Percentiles rank a stretch among this genome's conserved stretches.
Evolutionary conservation across 2,797 vertebrate species (phyloP).

Genomic region (Alosa sapidissima): DNA sequence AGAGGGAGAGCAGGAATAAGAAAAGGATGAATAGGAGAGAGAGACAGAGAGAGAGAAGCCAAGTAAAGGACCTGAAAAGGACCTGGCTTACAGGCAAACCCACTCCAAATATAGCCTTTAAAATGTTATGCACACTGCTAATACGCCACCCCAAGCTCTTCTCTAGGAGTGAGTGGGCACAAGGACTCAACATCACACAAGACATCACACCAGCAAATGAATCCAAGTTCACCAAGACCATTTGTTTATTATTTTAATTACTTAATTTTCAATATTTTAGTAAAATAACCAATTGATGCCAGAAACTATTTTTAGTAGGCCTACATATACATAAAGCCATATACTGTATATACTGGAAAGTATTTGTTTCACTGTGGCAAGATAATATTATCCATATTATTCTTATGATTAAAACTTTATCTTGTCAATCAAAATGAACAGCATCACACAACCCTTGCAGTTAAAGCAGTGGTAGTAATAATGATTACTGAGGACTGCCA

Average conservation of each 20-base stretch:
- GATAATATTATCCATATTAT: too few species aligned
- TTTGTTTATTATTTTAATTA: not conserved
- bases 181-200: not conserved
- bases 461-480: not conserved
- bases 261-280: not conserved
- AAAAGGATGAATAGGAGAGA: not conserved
- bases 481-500: not conserved
- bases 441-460: not conserved
- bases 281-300: too few species aligned
- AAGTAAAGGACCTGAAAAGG: conserved; percentile 24
- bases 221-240: not conserved
- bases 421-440: too few species aligned
- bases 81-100: not conserved
- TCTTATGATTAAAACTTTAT: too few species aligned
- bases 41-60: conserved; percentile 20
- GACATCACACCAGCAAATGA: not conserved
- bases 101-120: not conserved
- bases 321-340: not conserved
- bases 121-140: not conserved
- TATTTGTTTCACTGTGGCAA: too few species aligned
- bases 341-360: too few species aligned
- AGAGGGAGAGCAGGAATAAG: not conserved
- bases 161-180: not conserved
- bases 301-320: not conserved
- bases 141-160: not conserved